A percentile compares a stretch with the other conserved stretches of the same genome.
Conservation (phyloP, 1,140 invertebrate genomes). For the Euwallacea fornicatus region DNA sequence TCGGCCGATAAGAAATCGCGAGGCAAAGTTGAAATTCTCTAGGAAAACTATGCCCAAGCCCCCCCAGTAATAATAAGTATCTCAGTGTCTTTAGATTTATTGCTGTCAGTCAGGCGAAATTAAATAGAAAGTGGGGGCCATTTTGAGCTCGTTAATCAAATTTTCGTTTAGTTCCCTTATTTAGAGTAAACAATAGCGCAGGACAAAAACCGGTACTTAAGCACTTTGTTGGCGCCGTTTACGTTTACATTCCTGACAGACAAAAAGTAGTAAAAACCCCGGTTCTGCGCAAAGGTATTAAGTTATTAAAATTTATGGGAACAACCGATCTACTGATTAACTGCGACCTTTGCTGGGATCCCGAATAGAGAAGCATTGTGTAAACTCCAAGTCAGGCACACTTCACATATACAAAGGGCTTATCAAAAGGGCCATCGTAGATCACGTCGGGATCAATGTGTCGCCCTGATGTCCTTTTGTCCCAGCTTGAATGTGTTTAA, state of each 20-base stretch:
- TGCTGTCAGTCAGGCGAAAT: slow-evolving; percentile 28
- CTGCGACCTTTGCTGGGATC: not conserved
- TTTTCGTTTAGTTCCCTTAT: slow-evolving; percentile 25
- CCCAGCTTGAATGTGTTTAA: no score
- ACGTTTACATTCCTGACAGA: not conserved
- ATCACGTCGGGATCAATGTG: slow-evolving; percentile 15
- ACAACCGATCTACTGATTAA: slow-evolving; percentile 13
- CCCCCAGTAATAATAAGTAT: slow-evolving; percentile 25
- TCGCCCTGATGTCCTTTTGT: not conserved
- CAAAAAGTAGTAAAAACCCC: no score
- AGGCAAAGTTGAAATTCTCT: slow-evolving; percentile 27
- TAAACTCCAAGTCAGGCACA: slow-evolving; percentile 12
- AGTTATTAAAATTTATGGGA: no score
- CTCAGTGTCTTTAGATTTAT: slow-evolving; percentile 27
- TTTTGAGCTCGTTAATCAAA: slow-evolving; percentile 31
- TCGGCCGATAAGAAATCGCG: slow-evolving; percentile 27
- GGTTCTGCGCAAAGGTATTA: no score
- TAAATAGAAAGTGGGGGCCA: slow-evolving; percentile 18
- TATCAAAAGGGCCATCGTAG: slow-evolving; percentile 24
- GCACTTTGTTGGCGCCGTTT: slow-evolving; percentile 26
- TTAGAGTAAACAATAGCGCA: slow-evolving; percentile 23
- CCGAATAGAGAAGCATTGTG: slow-evolving; percentile 5
- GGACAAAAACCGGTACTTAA: slow-evolving; percentile 33
- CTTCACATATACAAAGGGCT: slow-evolving; percentile 21
- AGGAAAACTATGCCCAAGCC: slow-evolving; percentile 28